Evolutionary conservation across 2,797 vertebrate genomes (phyloP).

Genomic region (Vireo griseus): DNA sequence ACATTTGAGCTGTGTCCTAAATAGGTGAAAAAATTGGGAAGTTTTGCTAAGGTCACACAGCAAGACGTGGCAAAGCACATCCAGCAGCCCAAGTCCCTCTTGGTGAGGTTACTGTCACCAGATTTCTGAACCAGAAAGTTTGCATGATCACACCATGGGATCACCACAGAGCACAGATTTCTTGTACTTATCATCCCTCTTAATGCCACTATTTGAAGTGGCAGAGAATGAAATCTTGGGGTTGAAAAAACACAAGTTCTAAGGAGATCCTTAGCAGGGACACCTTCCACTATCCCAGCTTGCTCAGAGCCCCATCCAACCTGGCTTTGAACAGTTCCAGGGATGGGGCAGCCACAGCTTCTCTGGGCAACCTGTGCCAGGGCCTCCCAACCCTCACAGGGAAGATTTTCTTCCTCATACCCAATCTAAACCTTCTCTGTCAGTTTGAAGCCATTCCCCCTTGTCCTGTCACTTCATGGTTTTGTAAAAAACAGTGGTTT

Average conservation of each 20-base stretch:
- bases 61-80: background rate
- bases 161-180: fast-evolving
- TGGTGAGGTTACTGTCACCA: background rate
- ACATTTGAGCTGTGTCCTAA: background rate
- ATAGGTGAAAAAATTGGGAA: background rate
- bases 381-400: fast-evolving
- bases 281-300: fast-evolving
- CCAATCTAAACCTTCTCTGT: background rate
- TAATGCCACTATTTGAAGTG: background rate
- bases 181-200: background rate
- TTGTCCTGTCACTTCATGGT: background rate
- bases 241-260: background rate
- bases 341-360: background rate
- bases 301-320: fast-evolving
- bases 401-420: fast-evolving
- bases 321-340: background rate
- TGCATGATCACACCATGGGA: background rate
- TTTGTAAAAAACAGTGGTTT: background rate
- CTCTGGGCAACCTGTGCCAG: background rate
- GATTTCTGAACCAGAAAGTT: background rate
- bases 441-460: background rate
- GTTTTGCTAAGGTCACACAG: background rate
- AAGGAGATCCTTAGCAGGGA: background rate
- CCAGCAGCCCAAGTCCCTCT: background rate
- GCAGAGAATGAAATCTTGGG: background rate